A percentile compares a stretch with the other conserved stretches of the same genome.
Evolutionary conservation across 2,797 vertebrate species (phyloP).

Genomic region (Pangasius djambal): DNA sequence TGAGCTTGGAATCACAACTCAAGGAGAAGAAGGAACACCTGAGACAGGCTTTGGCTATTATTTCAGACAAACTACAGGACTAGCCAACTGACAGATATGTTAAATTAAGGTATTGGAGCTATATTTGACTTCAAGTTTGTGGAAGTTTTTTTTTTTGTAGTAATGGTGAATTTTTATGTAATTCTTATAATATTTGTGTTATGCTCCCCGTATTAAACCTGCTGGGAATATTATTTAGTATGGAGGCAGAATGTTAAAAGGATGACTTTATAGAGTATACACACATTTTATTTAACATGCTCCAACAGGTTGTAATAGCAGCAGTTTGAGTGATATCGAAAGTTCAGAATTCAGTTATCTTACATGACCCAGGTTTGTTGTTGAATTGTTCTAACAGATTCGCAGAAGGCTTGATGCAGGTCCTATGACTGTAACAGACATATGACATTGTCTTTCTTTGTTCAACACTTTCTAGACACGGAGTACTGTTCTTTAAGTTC

Average conservation of each 20-base stretch:
- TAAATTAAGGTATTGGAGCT: background rate
- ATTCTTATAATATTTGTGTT: background rate
- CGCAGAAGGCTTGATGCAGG: background rate
- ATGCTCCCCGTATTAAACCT: background rate
- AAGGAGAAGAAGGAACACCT: slow-evolving; percentile 74
- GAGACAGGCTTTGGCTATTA: slow-evolving; percentile 64
- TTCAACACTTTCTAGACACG: background rate
- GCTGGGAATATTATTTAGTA: background rate
- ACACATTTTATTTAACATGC: background rate
- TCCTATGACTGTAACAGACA: background rate
- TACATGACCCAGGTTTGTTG: background rate
- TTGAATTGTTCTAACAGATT: background rate
- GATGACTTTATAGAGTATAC: background rate
- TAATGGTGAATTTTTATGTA: background rate
- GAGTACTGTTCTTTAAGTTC: background rate
- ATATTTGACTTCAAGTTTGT: background rate
- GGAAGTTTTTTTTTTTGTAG: background rate
- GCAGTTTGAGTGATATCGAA: background rate
- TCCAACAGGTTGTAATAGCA: background rate
- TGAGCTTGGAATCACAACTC: slow-evolving; percentile 67
- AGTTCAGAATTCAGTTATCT: background rate
- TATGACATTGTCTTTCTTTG: background rate
- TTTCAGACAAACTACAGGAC: slow-evolving; percentile 73
- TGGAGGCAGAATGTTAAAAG: background rate
- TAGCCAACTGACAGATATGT: slow-evolving; percentile 42